Conservation (phyloP, 2,797 vertebrate species). For the Amphiprion clarkii region DNA sequence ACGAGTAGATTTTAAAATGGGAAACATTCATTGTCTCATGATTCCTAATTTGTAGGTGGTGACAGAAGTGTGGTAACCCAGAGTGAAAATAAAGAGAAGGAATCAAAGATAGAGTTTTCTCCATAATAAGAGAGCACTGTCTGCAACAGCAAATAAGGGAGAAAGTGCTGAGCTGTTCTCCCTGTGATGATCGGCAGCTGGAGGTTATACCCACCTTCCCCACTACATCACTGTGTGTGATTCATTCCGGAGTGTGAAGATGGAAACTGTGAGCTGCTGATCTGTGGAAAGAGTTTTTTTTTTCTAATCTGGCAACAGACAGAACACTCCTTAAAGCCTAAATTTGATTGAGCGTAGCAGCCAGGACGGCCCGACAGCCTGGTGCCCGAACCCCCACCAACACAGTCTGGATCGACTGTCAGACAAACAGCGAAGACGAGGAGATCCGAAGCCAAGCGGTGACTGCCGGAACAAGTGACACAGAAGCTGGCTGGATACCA, state of each 20-base stretch:
- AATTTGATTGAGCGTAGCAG: slow-evolving; percentile 45
- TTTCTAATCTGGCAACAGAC: slow-evolving; percentile 28
- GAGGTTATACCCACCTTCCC: slow-evolving; percentile 10
- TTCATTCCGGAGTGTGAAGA: slow-evolving; percentile 30
- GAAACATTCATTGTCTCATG: too few relatives aligned
- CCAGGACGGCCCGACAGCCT: slow-evolving; percentile 34
- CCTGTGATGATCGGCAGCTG: too few relatives aligned
- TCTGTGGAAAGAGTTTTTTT: slow-evolving; percentile 44
- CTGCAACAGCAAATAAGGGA: too few relatives aligned
- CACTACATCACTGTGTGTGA: slow-evolving; percentile 24
- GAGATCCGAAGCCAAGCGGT: slow-evolving; percentile 22
- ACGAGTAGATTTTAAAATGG: too few relatives aligned
- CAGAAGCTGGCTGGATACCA: slow-evolving; percentile 21
- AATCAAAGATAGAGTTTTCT: too few relatives aligned
- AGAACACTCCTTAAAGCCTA: slow-evolving; percentile 24
- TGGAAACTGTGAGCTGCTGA: slow-evolving; percentile 52
- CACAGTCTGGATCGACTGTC: slow-evolving; percentile 18
- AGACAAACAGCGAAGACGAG: slow-evolving; percentile 26
- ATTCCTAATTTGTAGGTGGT: too few relatives aligned
- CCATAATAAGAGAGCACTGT: too few relatives aligned
- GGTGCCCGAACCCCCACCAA: slow-evolving; percentile 21
- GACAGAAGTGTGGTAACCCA: too few relatives aligned
- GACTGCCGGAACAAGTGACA: slow-evolving; percentile 55
- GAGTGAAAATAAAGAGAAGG: too few relatives aligned
- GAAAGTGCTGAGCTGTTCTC: too few relatives aligned